Evolutionary conservation across 2,113 vertebrate species (phyloP).

Genomic region (Nansenia antarctica): DNA sequence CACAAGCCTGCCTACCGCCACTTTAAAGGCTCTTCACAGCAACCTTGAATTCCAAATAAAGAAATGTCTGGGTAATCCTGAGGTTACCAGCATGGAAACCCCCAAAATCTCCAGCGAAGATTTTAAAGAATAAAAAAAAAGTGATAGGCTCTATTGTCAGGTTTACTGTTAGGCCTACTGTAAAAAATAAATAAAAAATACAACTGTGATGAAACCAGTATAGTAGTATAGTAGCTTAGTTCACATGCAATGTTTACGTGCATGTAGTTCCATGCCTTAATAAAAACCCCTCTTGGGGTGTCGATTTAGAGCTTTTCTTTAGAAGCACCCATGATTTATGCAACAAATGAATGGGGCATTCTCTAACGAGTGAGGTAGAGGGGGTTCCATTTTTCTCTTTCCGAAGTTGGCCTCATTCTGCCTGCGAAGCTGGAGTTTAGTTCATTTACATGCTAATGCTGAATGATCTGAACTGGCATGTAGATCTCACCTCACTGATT

Average conservation of each 20-base stretch:
- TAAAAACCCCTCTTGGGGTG: constrained; percentile 24
- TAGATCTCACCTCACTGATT: constrained; percentile 40
- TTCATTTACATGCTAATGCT: constrained; percentile 58
- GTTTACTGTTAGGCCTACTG: no score
- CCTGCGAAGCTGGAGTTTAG: constrained; percentile 52
- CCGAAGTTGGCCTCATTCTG: constrained; percentile 54
- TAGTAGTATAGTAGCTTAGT: no score
- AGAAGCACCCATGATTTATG: constrained; percentile 65
- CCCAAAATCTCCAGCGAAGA: no score
- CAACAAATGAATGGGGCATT: constrained; percentile 58
- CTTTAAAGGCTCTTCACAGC: no score
- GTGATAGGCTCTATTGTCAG: no score
- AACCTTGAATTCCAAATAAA: no score
- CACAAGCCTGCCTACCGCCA: no score
- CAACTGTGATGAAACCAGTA: background rate
- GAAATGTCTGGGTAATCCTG: no score
- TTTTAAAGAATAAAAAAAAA: no score
- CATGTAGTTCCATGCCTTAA: background rate
- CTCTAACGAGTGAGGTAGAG: constrained; percentile 47
- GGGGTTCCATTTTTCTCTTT: constrained; percentile 29
- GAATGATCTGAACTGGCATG: constrained; percentile 28
- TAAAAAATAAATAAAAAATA: background rate
- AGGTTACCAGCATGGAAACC: no score
- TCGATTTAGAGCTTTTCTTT: constrained; percentile 46
- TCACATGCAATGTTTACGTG: background rate